These are phyloP conservation scores for Acronicta alni DNA, from an alignment of 2,888 invertebrate species.

Conservation along the genomic window DNA sequence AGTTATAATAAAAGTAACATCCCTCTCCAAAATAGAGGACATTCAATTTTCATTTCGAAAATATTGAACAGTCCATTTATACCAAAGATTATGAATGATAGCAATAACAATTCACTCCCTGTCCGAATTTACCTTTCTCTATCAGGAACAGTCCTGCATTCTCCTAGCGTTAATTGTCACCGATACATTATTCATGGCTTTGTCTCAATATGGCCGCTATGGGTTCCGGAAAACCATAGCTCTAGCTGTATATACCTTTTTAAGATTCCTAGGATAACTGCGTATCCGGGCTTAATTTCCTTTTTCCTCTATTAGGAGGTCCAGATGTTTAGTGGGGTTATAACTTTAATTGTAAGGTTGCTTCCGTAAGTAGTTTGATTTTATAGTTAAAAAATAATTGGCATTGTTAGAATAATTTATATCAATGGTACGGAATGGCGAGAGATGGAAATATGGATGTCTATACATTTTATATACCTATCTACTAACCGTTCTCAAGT, in stretches of 20 bases:
- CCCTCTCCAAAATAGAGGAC: no score
- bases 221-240: constrained; percentile 47
- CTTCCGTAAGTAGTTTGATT: constrained; percentile 1
- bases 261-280: constrained; percentile 43
- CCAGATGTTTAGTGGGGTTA: constrained; percentile 15
- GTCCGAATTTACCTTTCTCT: not conserved
- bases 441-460: no score
- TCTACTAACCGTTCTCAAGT: no score
- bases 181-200: constrained; percentile 52
- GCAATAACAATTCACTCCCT: not conserved
- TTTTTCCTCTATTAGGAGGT: constrained; percentile 42
- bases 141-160: constrained; percentile 41
- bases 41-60: no score
- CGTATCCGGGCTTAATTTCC: constrained; percentile 43
- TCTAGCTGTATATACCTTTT: constrained; percentile 38
- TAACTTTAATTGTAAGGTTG: constrained; percentile 3
- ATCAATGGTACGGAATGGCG: not conserved
- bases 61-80: no score
- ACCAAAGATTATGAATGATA: not conserved
- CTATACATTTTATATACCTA: no score
- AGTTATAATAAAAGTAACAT: no score
- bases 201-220: constrained; percentile 24
- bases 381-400: not conserved
- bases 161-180: constrained; percentile 46
- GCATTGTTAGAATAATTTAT: not conserved